These are phyloP conservation scores for Oncopodura yosiiana DNA, from an alignment of 1,140 invertebrate species.

Conservation along the genomic window DNA sequence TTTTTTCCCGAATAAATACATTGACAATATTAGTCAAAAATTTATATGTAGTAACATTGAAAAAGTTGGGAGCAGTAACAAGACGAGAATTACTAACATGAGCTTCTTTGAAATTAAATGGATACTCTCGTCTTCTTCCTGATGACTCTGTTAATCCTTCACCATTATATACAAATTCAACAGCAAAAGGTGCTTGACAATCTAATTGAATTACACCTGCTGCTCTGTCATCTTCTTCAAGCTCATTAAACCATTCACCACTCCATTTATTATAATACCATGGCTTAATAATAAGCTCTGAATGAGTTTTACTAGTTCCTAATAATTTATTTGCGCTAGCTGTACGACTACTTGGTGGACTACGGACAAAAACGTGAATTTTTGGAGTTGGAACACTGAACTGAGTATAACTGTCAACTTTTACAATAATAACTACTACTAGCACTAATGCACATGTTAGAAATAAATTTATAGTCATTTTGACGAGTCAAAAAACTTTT, in stretches of 20 bases:
- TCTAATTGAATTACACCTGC: not conserved
- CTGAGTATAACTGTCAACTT: too few species aligned
- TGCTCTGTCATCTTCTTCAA: not conserved
- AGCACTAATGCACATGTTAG: too few species aligned
- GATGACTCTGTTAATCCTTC: slow-evolving; percentile 3
- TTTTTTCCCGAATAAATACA: slow-evolving; percentile 2
- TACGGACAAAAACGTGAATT: too few species aligned
- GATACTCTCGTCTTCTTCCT: not conserved
- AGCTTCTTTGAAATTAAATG: slow-evolving; percentile 5
- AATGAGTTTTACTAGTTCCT: too few species aligned
- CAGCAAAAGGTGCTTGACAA: slow-evolving; percentile 5
- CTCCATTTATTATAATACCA: not conserved
- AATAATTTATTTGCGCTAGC: too few species aligned
- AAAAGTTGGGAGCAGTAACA: not conserved
- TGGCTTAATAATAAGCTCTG: not conserved
- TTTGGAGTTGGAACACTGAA: too few species aligned
- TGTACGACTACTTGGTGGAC: too few species aligned
- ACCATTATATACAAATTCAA: slow-evolving; percentile 2
- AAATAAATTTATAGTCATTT: too few species aligned
- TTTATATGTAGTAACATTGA: not conserved
- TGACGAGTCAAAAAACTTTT: too few species aligned
- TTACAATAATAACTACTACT: too few species aligned
- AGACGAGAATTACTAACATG: not conserved
- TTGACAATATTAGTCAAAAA: slow-evolving; percentile 3
- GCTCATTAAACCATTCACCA: not conserved